Evolutionary conservation across 2,888 invertebrate genomes (phyloP), one percentile per base, ranked within the genome.

Genomic region (Atrina japonica): DNA sequence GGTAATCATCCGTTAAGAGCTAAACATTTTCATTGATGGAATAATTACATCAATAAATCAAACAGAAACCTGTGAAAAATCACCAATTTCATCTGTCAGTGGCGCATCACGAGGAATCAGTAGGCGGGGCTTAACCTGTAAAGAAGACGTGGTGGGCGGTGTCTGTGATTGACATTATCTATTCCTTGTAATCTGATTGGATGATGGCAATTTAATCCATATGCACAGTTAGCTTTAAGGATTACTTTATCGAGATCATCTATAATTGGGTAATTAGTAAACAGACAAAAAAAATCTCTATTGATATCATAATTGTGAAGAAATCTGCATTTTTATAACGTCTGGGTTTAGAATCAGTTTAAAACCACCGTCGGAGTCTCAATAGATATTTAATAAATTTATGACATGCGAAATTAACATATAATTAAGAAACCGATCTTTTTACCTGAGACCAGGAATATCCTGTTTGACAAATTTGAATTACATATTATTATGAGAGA

Each of bases 1-100:
- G 66, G 58, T 66, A 70, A 70, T 70, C 70, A 70, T 18, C 49
- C 70, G 70, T 70, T 45, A 70, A 66, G 49, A 66, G 53, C 66
- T 52, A 61, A 69, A 66, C 66, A 66, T 52, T 50, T 58, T 65
- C 49, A 66, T 66, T 66, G 56, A 70, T 49, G 60, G 61, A 59
- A 30, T 70, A 70, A 70, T 70, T 49, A 56, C 66, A 47, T 56
- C 58, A 16, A 61, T 61, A 61, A 61, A 61, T 61, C 61, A 61
- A 49, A 47, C n/a, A 41, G 27, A 6, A 30, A 61, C 61, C 61
- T 61, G 61, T 61, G 61, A 61, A 35, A 60, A 49, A 49, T 49
- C 35, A n/a, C 61, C 35, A 21, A 35, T 61, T 61, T 49, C 35
- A 49, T 21, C 43, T 43, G 47, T 30, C 49, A 49, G 49, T 30